Evolutionary conservation across 2,888 invertebrate species (phyloP).

Genomic region (Cryptus armator): DNA sequence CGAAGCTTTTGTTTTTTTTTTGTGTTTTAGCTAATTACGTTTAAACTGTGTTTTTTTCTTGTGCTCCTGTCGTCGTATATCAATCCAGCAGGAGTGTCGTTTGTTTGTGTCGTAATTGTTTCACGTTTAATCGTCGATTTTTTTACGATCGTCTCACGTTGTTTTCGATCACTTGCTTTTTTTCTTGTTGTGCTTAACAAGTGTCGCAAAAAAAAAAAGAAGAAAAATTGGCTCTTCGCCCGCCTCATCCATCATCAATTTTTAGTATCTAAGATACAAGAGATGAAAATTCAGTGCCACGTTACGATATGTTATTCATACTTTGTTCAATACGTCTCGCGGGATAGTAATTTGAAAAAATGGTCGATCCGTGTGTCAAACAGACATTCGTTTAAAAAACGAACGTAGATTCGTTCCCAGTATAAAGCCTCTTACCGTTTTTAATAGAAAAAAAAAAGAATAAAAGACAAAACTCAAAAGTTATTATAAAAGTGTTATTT

Average conservation of each 20-base stretch:
- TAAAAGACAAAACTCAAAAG: not conserved
- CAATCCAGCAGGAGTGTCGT: conserved; percentile 19
- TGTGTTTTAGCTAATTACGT: conserved; percentile 40
- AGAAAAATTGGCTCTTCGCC: conserved; percentile 22
- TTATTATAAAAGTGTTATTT: conserved; percentile 17
- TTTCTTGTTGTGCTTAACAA: not conserved
- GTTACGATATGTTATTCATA: conserved; percentile 52
- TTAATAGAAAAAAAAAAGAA: not conserved
- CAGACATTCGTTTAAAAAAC: not conserved
- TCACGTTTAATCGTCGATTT: conserved; percentile 4
- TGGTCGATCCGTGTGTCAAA: not conserved
- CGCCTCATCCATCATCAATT: not conserved
- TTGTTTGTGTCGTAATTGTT: conserved; percentile 13
- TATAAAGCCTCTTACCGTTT: conserved; percentile 8
- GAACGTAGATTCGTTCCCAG: not conserved
- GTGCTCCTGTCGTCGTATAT: conserved; percentile 40
- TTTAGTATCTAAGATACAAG: conserved; percentile 29
- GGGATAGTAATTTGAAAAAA: not conserved
- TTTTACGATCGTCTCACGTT: conserved; percentile 9
- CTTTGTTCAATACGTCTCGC: not conserved
- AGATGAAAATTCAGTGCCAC: conserved; percentile 10
- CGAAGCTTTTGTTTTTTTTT: conserved; percentile 47
- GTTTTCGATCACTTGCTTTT: not conserved
- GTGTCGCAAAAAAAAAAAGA: not conserved
- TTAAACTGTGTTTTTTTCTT: conserved; percentile 33